These are phyloP conservation scores for Apostichopus japonicus DNA, from an alignment of 35 echinoderm and acorn worm species.

Conservation along the genomic window DNA sequence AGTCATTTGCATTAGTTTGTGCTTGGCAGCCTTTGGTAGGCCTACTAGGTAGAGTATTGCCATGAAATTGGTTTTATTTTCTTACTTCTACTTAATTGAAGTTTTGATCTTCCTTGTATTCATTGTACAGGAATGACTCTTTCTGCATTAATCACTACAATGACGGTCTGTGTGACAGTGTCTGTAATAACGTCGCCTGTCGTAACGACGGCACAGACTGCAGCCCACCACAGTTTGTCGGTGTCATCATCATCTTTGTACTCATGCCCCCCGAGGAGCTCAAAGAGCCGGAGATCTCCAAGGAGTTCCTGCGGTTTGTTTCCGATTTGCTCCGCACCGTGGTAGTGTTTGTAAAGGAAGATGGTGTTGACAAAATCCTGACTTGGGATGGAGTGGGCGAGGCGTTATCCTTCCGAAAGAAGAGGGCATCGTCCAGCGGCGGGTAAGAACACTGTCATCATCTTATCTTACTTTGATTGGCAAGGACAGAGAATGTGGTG, in stretches of 20 bases:
- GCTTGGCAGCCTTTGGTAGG: too few relatives aligned
- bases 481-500: background rate
- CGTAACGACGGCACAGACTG: conserved; percentile 30
- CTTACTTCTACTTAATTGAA: background rate
- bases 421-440: background rate
- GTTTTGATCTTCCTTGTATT: background rate
- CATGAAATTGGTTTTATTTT: background rate
- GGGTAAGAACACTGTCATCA: background rate
- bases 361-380: conserved; percentile 17
- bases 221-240: conserved; percentile 7
- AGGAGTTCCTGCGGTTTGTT: conserved; percentile 15
- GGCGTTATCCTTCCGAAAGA: conserved; percentile 6
- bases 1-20: too few relatives aligned
- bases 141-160: conserved; percentile 1
- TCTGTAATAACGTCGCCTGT: conserved; percentile 24
- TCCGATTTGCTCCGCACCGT: conserved; percentile 37
- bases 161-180: background rate
- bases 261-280: conserved; percentile 35
- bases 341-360: conserved; percentile 20
- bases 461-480: background rate
- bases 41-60: too few relatives aligned
- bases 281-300: background rate
- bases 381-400: background rate
- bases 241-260: conserved; percentile 39
- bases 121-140: conserved; percentile 2